Conservation (phyloP, 2,888 invertebrate genomes). For the Callyntrura sp. region DNA sequence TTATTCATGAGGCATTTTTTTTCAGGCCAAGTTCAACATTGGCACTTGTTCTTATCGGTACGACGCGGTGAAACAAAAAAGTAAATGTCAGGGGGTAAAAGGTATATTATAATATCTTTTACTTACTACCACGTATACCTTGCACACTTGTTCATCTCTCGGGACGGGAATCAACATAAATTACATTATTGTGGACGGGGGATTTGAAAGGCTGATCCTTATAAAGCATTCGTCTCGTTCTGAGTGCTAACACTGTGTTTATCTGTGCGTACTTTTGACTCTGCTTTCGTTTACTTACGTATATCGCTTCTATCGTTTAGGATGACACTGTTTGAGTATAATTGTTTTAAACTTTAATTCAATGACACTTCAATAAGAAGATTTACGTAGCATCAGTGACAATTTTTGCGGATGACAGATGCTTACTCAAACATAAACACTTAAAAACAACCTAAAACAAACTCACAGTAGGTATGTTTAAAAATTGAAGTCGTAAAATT, state of each 20-base stretch:
- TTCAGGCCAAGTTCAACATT: background rate
- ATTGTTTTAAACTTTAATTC: background rate
- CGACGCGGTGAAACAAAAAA: background rate
- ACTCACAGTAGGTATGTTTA: too few species aligned
- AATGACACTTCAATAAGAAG: background rate
- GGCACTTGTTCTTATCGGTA: background rate
- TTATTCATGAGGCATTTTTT: conserved; percentile 43
- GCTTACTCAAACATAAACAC: too few species aligned
- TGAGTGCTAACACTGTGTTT: background rate
- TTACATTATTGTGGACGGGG: background rate
- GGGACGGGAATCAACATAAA: conserved; percentile 10
- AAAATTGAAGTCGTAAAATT: too few species aligned
- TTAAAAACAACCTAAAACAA: too few species aligned
- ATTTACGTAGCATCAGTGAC: background rate
- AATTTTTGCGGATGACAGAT: background rate
- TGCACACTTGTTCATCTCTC: background rate
- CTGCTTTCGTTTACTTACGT: background rate
- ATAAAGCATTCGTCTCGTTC: background rate
- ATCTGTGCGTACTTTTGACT: background rate
- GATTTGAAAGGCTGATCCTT: background rate
- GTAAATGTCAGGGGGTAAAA: background rate
- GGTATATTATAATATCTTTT: background rate
- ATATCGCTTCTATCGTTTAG: background rate
- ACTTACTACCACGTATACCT: background rate
- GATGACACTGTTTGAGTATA: too few species aligned